Conservation (phyloP, 2,113 vertebrate genomes). For the Hyperopisus bebe region DNA sequence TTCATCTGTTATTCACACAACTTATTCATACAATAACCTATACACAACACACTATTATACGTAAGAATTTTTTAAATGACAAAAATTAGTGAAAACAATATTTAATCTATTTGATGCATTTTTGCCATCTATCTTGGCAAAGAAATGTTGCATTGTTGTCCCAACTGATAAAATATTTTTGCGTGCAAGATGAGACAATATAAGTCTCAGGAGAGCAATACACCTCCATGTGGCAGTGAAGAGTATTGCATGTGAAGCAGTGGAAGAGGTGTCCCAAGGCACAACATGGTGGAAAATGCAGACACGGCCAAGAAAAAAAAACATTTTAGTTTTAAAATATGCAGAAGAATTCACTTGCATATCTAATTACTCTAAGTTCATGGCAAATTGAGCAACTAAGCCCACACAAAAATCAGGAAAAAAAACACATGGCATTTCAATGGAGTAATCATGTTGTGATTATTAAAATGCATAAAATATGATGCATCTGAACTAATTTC, state of each 20-base stretch:
- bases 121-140: not conserved
- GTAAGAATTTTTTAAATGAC: not conserved
- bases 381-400: not conserved
- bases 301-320: not conserved
- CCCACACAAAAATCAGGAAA: not conserved
- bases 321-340: not conserved
- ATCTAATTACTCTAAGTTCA: not conserved
- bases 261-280: not conserved
- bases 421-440: not conserved
- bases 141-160: not conserved
- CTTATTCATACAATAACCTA: not conserved
- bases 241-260: not conserved
- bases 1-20: not conserved
- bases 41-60: not conserved
- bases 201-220: not conserved
- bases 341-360: not conserved
- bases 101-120: not conserved
- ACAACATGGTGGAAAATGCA: not conserved
- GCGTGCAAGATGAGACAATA: not conserved
- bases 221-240: slow-evolving; percentile 7
- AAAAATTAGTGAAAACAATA: not conserved
- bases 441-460: not conserved
- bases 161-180: not conserved
- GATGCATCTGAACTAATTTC: not conserved
- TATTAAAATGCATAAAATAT: not conserved